Conservation (phyloP, 2,797 vertebrate genomes). For the Enteromius viviparus region DNA sequence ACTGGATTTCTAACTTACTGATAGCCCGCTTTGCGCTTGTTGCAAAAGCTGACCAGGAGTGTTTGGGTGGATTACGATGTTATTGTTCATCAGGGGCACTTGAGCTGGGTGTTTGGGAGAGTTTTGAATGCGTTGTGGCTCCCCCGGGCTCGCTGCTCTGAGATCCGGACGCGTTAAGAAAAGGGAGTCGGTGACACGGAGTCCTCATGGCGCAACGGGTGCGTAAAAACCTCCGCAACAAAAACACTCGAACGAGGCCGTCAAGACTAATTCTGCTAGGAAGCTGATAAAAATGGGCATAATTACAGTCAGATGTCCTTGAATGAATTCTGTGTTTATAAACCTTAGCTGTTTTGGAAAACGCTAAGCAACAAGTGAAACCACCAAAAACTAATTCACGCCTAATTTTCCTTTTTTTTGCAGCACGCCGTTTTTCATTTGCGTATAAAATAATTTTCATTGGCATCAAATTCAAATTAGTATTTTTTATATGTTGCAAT, state of each 20-base stretch:
- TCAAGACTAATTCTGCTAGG: conserved; percentile 29
- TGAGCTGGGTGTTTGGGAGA: conserved; percentile 61
- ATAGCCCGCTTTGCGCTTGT: conserved; percentile 18
- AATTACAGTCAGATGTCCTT: conserved; percentile 14
- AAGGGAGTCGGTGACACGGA: conserved; percentile 80
- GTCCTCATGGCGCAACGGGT: conserved; percentile 94
- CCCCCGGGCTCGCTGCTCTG: conserved; percentile 84
- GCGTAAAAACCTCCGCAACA: conserved; percentile 76
- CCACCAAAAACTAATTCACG: neutral
- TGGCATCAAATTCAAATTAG: neutral
- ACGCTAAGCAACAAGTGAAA: conserved; percentile 30
- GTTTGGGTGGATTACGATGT: conserved; percentile 44
- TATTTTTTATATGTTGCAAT: neutral
- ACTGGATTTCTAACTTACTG: conserved; percentile 12
- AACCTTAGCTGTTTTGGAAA: neutral
- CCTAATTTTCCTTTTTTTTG: neutral
- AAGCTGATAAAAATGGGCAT: neutral
- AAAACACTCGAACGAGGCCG: conserved; percentile 76
- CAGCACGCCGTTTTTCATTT: neutral
- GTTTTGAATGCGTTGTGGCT: conserved; percentile 65
- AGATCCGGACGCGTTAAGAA: conserved; percentile 85
- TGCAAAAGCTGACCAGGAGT: conserved; percentile 22
- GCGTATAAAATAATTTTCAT: neutral
- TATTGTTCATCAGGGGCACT: conserved; percentile 44
- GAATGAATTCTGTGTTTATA: neutral